Evolutionary conservation across 2,797 vertebrate genomes (phyloP).

Genomic region (Peromyscus nudipes): DNA sequence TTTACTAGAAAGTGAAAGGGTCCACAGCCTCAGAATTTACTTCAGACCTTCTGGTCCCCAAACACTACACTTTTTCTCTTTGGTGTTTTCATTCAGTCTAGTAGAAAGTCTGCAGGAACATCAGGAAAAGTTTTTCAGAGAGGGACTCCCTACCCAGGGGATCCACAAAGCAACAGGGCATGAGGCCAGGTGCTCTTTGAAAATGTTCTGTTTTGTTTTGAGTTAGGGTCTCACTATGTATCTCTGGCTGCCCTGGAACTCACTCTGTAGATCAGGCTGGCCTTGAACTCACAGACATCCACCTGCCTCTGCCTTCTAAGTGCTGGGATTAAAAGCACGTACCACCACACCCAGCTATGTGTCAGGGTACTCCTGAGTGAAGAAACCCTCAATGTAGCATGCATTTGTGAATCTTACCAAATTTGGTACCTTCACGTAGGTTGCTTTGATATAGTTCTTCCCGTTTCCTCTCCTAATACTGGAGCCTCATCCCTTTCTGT

Average conservation of each 20-base stretch:
- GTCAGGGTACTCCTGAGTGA: neutral
- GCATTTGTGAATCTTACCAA: neutral
- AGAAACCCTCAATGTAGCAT: neutral
- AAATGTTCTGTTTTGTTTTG: neutral
- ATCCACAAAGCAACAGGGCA: neutral
- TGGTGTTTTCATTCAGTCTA: neutral
- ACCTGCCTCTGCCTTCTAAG: neutral
- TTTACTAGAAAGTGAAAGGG: neutral
- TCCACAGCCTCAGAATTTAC: neutral
- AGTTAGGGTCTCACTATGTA: neutral
- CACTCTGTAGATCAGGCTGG: neutral
- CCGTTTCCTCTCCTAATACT: neutral
- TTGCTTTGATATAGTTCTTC: neutral
- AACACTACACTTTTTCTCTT: neutral
- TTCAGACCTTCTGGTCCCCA: neutral
- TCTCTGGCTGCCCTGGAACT: neutral
- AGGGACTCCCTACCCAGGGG: accelerated
- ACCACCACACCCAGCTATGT: neutral
- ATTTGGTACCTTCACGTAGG: neutral
- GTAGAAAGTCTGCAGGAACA: neutral
- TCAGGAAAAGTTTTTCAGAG: neutral
- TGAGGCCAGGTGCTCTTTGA: neutral
- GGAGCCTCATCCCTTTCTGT: neutral
- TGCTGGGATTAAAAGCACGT: neutral
- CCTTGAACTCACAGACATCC: neutral